These are phyloP conservation scores for Balaeniceps rex DNA, from an alignment of 2,113 vertebrate genomes.

Conservation along the genomic window DNA sequence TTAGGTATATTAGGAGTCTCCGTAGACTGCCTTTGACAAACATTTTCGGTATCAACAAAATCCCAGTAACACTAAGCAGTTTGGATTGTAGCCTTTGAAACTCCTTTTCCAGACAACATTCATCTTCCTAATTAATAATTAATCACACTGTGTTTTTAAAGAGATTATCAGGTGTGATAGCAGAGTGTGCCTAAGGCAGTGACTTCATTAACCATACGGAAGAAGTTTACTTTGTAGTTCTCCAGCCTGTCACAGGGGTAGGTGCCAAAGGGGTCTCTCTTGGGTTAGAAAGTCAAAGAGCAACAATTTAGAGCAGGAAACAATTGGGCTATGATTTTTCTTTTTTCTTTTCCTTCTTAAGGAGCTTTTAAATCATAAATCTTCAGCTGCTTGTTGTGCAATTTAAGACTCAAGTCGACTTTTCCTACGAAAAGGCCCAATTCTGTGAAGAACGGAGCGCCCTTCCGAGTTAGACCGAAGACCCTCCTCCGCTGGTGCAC, in stretches of 20 bases:
- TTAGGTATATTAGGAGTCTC: constrained; percentile 23
- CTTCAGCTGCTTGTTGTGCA: constrained; percentile 19
- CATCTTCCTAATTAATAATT: constrained; percentile 76
- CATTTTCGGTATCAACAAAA: constrained; percentile 32
- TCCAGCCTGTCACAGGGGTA: constrained; percentile 30
- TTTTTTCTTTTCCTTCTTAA: background rate
- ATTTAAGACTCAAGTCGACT: background rate
- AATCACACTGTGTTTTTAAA: constrained; percentile 66
- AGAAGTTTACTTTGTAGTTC: constrained; percentile 64
- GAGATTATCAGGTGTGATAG: constrained; percentile 72
- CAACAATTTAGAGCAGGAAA: constrained; percentile 59
- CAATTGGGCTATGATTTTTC: constrained; percentile 39
- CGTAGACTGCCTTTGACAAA: constrained; percentile 61
- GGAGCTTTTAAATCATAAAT: constrained; percentile 56
- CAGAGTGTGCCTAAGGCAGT: constrained; percentile 69
- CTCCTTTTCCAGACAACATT: constrained; percentile 62
- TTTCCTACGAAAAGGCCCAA: constrained; percentile 20
- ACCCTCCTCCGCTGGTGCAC: background rate
- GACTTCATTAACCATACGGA: constrained; percentile 63
- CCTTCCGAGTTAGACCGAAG: background rate
- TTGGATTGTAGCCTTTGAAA: constrained; percentile 51
- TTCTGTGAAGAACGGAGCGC: background rate
- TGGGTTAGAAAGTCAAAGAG: constrained; percentile 68
- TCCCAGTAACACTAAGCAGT: constrained; percentile 14
- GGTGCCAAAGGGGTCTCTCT: constrained; percentile 60